Evolutionary conservation across 2,797 vertebrate species (phyloP).

Genomic region (Paedocypris micromegethes): DNA sequence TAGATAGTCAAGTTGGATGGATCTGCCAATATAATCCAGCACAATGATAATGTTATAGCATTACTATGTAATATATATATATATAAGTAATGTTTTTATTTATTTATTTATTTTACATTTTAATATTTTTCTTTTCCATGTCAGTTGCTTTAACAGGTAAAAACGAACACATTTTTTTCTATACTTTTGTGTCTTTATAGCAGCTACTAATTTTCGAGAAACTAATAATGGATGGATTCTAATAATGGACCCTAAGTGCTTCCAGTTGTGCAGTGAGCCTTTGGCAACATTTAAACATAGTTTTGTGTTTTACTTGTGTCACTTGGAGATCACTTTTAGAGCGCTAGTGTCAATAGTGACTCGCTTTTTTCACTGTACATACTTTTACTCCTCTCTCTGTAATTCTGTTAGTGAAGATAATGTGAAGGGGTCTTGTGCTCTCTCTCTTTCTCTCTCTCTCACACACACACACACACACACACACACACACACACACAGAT

Average conservation of each 20-base stretch:
- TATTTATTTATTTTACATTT: too few relatives aligned
- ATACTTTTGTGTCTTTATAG: slow-evolving; percentile 19
- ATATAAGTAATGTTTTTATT: too few relatives aligned
- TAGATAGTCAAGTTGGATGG: too few relatives aligned
- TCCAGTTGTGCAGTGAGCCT: background rate
- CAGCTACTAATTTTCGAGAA: slow-evolving; percentile 11
- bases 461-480: slow-evolving; percentile 3
- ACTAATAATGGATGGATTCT: too few relatives aligned
- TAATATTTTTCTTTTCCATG: too few relatives aligned
- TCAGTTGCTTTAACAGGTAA: too few relatives aligned
- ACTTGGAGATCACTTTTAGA: background rate
- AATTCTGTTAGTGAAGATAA: slow-evolving; percentile 15
- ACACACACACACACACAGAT: slow-evolving; percentile 2
- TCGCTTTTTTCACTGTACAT: background rate
- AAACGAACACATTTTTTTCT: slow-evolving; percentile 1
- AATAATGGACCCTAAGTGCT: too few relatives aligned
- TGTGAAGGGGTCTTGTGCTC: background rate
- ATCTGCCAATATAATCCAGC: too few relatives aligned
- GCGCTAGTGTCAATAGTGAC: background rate
- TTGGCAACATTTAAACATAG: background rate
- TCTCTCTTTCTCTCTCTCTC: background rate
- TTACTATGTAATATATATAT: too few relatives aligned
- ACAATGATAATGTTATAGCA: too few relatives aligned
- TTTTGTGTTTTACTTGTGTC: background rate
- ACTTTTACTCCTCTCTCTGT: slow-evolving; percentile 6